Evolutionary conservation across 2,888 invertebrate genomes (phyloP).

Genomic region (Agapostemon virescens): DNA sequence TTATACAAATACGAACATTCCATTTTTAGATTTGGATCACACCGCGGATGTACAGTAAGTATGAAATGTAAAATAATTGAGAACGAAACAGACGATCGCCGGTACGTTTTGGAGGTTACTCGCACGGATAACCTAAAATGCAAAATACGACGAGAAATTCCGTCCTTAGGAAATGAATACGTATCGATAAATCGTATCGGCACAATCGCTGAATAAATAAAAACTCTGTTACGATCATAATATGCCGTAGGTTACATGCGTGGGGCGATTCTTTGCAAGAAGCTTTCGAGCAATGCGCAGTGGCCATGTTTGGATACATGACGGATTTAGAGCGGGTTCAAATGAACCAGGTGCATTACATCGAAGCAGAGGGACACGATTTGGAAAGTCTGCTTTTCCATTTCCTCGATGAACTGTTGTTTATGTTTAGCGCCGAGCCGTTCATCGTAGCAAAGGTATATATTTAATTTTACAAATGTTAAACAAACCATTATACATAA

Average conservation of each 20-base stretch:
- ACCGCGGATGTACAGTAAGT: conserved; percentile 99
- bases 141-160: background rate
- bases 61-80: conserved; percentile 32
- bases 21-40: conserved; percentile 93
- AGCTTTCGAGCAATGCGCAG: conserved; percentile 96
- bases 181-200: background rate
- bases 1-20: background rate
- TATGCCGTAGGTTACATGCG: conserved; percentile 87
- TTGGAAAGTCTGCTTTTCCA: conserved; percentile 93
- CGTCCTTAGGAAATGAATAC: background rate
- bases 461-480: conserved; percentile 23
- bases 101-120: conserved; percentile 52
- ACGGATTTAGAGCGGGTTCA: conserved; percentile 93
- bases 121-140: conserved; percentile 56
- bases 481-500: background rate
- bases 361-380: conserved; percentile 95
- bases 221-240: conserved; percentile 2
- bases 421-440: conserved; percentile 95
- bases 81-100: background rate
- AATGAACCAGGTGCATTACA: conserved; percentile 88
- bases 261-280: conserved; percentile 95
- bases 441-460: conserved; percentile 88
- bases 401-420: conserved; percentile 96
- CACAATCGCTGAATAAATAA: background rate
- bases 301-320: conserved; percentile 99